A percentile compares a stretch with the other conserved stretches of the same genome.
Evolutionary conservation across 2,888 invertebrate genomes (phyloP).

Genomic region (Brachypterus glaber): DNA sequence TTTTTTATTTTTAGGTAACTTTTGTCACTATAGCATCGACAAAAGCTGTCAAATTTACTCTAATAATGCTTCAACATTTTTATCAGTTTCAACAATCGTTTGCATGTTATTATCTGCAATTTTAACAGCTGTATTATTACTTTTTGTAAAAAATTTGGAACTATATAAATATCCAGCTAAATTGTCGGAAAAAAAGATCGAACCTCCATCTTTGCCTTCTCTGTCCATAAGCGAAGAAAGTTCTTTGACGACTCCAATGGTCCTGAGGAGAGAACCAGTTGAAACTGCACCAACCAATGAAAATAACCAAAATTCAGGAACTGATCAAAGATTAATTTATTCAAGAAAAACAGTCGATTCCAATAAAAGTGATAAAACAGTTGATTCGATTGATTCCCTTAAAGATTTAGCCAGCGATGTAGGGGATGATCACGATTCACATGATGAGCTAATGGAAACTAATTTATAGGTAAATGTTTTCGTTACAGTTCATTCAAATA

Average conservation of each 20-base stretch:
- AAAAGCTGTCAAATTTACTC: conserved; percentile 28
- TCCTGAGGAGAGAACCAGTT: too few species aligned
- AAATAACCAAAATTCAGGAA: conserved; percentile 4
- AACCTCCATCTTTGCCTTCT: background rate
- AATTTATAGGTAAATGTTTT: too few species aligned
- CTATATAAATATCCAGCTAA: conserved; percentile 17
- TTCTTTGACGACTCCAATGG: too few species aligned
- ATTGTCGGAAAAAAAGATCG: background rate
- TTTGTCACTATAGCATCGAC: conserved; percentile 24
- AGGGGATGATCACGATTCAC: conserved; percentile 28
- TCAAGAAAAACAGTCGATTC: conserved; percentile 1
- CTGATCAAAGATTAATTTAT: conserved; percentile 8
- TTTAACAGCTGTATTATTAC: conserved; percentile 21
- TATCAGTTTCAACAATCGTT: conserved; percentile 27
- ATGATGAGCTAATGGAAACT: too few species aligned
- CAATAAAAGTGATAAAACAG: too few species aligned
- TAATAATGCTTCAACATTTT: conserved; percentile 25
- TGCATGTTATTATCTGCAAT: conserved; percentile 26
- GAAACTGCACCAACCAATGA: too few species aligned
- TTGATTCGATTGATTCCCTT: conserved; percentile 19
- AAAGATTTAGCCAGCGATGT: conserved; percentile 24
- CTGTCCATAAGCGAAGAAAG: background rate
- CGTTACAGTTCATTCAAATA: too few species aligned
- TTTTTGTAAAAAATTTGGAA: conserved; percentile 20
- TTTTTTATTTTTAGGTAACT: conserved; percentile 23